Evolutionary conservation across 2,113 vertebrate species (phyloP).

Genomic region (Aegotheles bennettii): DNA sequence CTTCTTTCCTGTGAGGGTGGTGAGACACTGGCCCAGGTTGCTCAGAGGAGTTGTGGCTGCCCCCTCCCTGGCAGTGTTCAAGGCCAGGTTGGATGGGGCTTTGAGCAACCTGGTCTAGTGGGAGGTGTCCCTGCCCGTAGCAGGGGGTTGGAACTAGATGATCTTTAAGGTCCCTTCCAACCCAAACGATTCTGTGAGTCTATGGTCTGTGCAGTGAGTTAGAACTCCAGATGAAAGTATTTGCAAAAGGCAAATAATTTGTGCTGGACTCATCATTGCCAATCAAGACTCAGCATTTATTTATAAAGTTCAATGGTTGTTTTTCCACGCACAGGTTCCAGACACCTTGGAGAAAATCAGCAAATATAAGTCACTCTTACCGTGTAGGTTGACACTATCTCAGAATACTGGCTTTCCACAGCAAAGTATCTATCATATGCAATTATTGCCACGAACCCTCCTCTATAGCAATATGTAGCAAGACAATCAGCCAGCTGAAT

Average conservation of each 20-base stretch:
- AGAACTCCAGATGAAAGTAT: neutral
- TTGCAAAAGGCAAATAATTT: neutral
- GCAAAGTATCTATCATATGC: neutral
- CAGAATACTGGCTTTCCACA: neutral
- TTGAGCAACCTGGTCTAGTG: no score
- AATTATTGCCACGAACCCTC: neutral
- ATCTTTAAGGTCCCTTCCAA: no score
- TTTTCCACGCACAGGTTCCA: neutral
- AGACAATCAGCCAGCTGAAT: neutral
- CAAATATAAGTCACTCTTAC: neutral
- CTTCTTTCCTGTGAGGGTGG: no score
- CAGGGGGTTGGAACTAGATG: no score
- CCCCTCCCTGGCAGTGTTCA: no score
- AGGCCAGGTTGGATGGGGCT: no score
- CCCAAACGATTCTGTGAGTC: no score
- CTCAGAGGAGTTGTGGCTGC: no score
- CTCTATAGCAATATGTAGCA: neutral
- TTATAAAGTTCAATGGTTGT: neutral
- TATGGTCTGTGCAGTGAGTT: neutral
- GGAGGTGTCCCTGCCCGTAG: no score
- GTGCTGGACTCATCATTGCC: neutral
- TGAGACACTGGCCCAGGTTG: no score
- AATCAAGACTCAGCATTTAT: neutral
- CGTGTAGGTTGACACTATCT: neutral
- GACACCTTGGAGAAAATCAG: neutral